Base-by-base conservation (phyloP, 2,113 vertebrate species). In the Sander lucioperca region DNA sequence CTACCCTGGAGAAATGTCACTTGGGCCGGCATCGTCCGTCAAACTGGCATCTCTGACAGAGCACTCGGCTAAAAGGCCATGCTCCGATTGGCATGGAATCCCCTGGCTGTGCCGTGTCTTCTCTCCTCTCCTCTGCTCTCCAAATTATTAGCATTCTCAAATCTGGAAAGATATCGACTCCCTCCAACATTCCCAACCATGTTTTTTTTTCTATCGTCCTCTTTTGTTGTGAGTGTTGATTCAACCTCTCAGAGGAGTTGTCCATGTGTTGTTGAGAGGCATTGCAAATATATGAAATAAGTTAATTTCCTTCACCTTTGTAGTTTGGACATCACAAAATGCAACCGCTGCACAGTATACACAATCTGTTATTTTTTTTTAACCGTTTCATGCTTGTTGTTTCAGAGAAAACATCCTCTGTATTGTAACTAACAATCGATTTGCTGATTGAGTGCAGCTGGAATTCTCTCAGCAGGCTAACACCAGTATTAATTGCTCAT, bases 41-140 rank as follows among this genome's bases (percentile, higher is more conserved):
- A 95, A 94, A 91, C 92, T 93, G 94, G 86, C 95, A 86, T 91
- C 87, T 91, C 83, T 92, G 93, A 93, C 93, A 86, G 91, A 82
- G 88, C 71, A 64, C 77, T 70, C 13, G 79, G 75, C 91, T 94
- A 92, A 95, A 94, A 94, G 92, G 91, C 92, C 92, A 90, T 91
- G 93, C 90, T 94, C 90, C 81, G 90, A 93, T 94, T 94, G 93
- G 86, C 93, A 89, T 88, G 74, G 89, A 78, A 91, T 92, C 86
- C 91, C 90, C 86, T 83, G 86, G 86, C 92, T 93, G 71, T 89
- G 86, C 77, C 63, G 69, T 89, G 86, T 89, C 23, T 79, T 45
- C 43, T 50, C 67, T 70, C 19, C 39, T 74, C 36, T 77, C 54
- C 25, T 57, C 64, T 80, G 27, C 30, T 79, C 87, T 73, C 33